Evolutionary conservation across 2,797 vertebrate genomes (phyloP).

Genomic region (Spinus pinus): DNA sequence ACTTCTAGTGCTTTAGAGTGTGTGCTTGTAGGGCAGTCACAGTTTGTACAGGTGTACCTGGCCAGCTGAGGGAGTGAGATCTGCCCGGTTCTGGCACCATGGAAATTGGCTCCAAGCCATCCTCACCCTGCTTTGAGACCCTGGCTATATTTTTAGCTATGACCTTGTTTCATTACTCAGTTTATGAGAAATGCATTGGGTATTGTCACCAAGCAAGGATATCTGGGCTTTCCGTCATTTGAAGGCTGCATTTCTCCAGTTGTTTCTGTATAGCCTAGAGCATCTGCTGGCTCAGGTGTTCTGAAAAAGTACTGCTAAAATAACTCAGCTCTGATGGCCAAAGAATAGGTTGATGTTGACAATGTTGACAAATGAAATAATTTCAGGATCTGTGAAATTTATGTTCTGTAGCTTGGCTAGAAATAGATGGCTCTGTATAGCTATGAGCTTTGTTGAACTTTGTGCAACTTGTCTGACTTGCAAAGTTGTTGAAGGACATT

Average conservation of each 20-base stretch:
- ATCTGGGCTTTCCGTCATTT: background rate
- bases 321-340: background rate
- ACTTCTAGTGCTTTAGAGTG: background rate
- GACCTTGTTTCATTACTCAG: background rate
- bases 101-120: background rate
- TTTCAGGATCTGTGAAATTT: background rate
- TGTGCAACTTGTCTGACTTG: background rate
- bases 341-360: background rate
- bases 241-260: background rate
- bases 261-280: background rate
- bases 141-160: background rate
- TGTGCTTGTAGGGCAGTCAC: background rate
- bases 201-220: background rate
- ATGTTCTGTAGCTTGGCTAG: background rate
- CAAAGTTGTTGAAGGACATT: background rate
- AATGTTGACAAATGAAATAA: background rate
- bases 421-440: background rate
- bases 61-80: background rate
- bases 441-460: background rate
- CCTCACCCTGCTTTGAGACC: fast-evolving
- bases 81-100: background rate
- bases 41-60: background rate
- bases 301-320: background rate
- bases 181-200: background rate
- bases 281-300: background rate